Base-by-base conservation (phyloP, 2,888 invertebrate genomes). In the Mythimna lalbum region DNA sequence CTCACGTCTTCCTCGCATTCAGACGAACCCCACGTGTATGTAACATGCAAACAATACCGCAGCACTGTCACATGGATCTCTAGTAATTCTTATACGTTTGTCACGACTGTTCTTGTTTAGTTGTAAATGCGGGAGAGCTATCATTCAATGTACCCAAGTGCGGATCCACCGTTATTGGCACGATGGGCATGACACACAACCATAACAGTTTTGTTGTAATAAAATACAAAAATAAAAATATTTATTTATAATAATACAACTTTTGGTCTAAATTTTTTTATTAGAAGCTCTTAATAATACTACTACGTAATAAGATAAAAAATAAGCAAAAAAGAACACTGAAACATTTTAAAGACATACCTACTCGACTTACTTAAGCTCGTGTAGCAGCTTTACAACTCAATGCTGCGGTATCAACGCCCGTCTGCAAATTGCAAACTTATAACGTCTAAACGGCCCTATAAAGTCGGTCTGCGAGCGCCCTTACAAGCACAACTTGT, bases 401-500 rank as follows among this genome's bases (percentile, higher is more conserved):
- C 23, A 33, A 55, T 55, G 14, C 4, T 76, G 23, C n/a, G 4
- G 31, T 43, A 17, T 3, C 21, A 64, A 19, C 43, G 0, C 23
- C n/a, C 23, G 19, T 56, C n/a, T 52, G 33, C 27, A 47, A 53
- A 59, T 33, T 59, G 7, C 52, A 49, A 53, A 12, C 36, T 49
- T 31, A 36, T 17, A 23, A 36, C 17, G 17, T 53, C 33, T 19
- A 52, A 78, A 43, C 47, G 21, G 31, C 19, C 47, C 31, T 10
- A 23, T 61, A 79, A 59, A 65, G 43, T 74, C 80, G 5, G 33
- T 73, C 47, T 65, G 75, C 17, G 27, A 17, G 33, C 33, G 10
- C 62, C 59, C 19, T 74, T 66, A 63, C 52, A 78, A 47, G 4
- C 50, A 21, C 43, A 66, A 66, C 55, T 74, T 50, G 10, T 60